These are phyloP conservation scores for Mesocricetus auratus DNA, from an alignment of 2,113 vertebrate species.

Conservation along the genomic window DNA sequence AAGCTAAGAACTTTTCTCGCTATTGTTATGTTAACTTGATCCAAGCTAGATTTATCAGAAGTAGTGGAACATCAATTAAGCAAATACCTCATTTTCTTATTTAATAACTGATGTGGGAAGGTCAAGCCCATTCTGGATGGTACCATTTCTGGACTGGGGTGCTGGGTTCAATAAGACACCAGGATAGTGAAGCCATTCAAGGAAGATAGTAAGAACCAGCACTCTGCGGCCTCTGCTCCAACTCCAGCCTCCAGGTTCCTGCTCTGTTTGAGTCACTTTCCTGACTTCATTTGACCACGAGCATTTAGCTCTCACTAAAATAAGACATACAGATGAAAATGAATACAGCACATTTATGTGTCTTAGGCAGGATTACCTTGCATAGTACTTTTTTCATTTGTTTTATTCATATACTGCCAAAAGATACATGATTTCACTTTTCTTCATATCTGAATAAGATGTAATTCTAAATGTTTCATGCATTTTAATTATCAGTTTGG, in stretches of 20 bases:
- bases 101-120: background rate
- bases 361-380: background rate
- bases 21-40: background rate
- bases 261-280: background rate
- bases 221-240: background rate
- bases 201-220: background rate
- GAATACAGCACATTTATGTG: background rate
- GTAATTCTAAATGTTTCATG: background rate
- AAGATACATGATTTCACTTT: background rate
- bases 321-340: background rate
- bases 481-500: background rate
- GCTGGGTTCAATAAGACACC: background rate
- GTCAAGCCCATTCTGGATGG: background rate
- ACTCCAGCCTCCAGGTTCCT: background rate
- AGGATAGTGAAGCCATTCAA: background rate
- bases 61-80: background rate
- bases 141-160: background rate
- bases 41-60: background rate
- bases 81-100: background rate
- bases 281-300: background rate
- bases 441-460: background rate
- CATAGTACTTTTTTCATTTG: background rate
- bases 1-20: background rate
- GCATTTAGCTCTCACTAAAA: background rate
- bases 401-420: background rate